phyloP scores from a whole-genome alignment of 2,113 vertebrate species.

The Paramormyrops kingsleyae region DNA sequence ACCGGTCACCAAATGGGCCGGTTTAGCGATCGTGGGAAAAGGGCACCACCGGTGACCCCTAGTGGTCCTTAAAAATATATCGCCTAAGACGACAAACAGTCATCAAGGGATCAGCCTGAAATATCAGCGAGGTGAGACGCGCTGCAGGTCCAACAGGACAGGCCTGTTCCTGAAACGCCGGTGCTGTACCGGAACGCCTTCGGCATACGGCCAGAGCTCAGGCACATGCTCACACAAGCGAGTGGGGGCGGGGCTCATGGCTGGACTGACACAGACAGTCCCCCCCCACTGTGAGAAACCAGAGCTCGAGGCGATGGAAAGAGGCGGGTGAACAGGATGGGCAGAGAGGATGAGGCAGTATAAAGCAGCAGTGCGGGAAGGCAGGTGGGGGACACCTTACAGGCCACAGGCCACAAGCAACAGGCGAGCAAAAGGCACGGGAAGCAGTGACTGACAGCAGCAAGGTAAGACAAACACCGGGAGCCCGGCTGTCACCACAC shows the following conservation, averaged over 20 bases:
- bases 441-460: slow-evolving; percentile 52
- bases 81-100: not conserved
- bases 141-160: not conserved
- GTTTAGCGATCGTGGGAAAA: not conserved
- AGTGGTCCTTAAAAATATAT: not conserved
- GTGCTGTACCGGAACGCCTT: not conserved
- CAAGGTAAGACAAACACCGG: slow-evolving; percentile 7
- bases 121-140: not conserved
- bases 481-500: not conserved
- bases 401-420: slow-evolving; percentile 78
- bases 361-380: not conserved
- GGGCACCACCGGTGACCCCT: not conserved
- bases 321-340: not conserved
- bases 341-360: not conserved
- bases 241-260: not conserved
- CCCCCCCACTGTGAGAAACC: not conserved
- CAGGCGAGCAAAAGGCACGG: slow-evolving; percentile 48
- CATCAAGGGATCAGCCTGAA: not conserved
- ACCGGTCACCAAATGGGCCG: not conserved
- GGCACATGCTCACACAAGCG: not conserved
- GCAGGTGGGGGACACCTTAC: slow-evolving; percentile 20
- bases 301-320: not conserved
- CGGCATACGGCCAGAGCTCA: not conserved
- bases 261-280: not conserved
- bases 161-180: not conserved